Conservation (phyloP, 2,888 invertebrate genomes). For the Serripes groenlandicus region DNA sequence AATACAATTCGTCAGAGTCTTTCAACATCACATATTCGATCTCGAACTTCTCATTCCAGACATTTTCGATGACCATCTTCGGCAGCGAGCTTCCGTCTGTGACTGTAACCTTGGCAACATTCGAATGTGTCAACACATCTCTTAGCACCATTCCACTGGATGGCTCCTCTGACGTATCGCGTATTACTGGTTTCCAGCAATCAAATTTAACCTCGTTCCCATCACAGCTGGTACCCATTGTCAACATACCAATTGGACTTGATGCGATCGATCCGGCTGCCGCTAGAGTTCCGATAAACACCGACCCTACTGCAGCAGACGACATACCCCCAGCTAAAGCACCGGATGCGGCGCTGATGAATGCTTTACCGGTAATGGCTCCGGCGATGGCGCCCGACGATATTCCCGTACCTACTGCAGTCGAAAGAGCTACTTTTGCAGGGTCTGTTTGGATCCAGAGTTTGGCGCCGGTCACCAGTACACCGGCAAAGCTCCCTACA, state of each 20-base stretch:
- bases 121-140: conserved; percentile 30
- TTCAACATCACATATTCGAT: conserved; percentile 39
- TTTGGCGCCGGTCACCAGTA: conserved; percentile 14
- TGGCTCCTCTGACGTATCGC: conserved; percentile 22
- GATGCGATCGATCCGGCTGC: conserved; percentile 6
- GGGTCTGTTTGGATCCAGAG: conserved; percentile 17
- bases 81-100: conserved; percentile 9
- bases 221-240: conserved; percentile 31
- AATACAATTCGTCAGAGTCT: conserved; percentile 5
- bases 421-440: conserved; percentile 12
- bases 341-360: conserved; percentile 20
- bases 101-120: conserved; percentile 11
- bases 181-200: conserved; percentile 53
- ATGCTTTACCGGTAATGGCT: conserved; percentile 24
- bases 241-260: conserved; percentile 38
- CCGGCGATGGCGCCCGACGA: conserved; percentile 42
- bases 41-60: conserved; percentile 46
- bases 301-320: conserved; percentile 30
- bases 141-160: conserved; percentile 39
- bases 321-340: conserved; percentile 31
- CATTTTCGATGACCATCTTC: conserved; percentile 38
- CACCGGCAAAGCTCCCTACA: conserved; percentile 27
- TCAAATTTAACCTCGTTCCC: conserved; percentile 25
- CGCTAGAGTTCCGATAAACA: conserved; percentile 28
- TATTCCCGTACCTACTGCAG: conserved; percentile 22